Conservation (phyloP, 1,140 invertebrate genomes). For the Drosophila grimshawi region DNA sequence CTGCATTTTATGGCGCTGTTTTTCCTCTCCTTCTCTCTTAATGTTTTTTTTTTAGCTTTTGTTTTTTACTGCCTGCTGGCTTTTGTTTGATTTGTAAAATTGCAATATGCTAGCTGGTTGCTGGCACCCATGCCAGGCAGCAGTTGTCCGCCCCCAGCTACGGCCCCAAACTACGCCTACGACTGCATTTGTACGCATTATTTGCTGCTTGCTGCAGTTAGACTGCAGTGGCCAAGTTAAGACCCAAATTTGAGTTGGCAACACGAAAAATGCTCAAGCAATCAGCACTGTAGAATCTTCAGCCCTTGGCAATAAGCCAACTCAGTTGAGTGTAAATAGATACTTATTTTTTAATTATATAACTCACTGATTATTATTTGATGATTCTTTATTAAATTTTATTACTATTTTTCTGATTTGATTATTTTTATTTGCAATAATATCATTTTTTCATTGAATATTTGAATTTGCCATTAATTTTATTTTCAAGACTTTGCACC, state of each 20-base stretch:
- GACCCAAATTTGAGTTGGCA: conserved; percentile 22
- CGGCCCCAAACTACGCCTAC: neutral
- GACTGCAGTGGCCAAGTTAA: conserved; percentile 60
- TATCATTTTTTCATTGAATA: neutral
- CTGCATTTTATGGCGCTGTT: conserved; percentile 44
- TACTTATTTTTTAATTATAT: too few relatives aligned
- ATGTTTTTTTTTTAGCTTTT: conserved; percentile 17
- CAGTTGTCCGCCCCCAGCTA: conserved; percentile 7
- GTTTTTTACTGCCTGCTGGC: conserved; percentile 57
- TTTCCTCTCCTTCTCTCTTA: conserved; percentile 6
- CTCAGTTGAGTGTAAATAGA: too few relatives aligned
- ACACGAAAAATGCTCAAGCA: conserved; percentile 6
- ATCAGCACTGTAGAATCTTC: neutral
- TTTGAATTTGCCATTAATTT: conserved; percentile 25
- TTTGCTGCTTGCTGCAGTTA: conserved; percentile 56
- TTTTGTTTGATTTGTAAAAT: conserved; percentile 81
- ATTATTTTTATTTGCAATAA: neutral
- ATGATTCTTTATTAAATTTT: neutral
- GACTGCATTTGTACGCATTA: conserved; percentile 52
- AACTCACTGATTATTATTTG: too few relatives aligned
- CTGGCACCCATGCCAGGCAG: conserved; percentile 2
- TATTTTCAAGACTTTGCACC: neutral
- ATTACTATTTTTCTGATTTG: neutral
- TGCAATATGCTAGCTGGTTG: conserved; percentile 77
- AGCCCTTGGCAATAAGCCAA: too few relatives aligned